phyloP scores from a whole-genome alignment of 2,888 invertebrate species.

The Tipula unca region DNA sequence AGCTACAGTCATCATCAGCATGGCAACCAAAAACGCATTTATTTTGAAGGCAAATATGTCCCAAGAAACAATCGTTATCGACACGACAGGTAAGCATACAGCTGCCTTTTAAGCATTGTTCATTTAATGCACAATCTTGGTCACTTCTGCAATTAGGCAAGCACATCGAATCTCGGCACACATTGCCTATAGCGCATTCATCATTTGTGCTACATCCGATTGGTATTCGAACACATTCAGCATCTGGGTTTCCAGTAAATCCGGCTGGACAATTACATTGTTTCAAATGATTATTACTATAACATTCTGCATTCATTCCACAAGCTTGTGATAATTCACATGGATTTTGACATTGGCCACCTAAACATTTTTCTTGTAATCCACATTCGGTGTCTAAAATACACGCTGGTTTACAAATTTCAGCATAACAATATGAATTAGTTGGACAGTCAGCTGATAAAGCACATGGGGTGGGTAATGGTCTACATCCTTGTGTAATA shows the following conservation, averaged over 20 bases:
- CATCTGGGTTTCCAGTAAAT: slow-evolving; percentile 75
- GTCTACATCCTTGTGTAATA: slow-evolving; percentile 61
- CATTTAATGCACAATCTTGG: slow-evolving; percentile 80
- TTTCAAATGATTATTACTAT: slow-evolving; percentile 60
- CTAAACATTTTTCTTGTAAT: slow-evolving; percentile 66
- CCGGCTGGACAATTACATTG: slow-evolving; percentile 76
- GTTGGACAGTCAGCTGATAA: slow-evolving; percentile 64
- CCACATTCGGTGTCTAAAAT: slow-evolving; percentile 71
- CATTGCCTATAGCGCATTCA: slow-evolving; percentile 63
- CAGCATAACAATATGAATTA: slow-evolving; percentile 74
- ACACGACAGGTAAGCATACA: slow-evolving; percentile 82
- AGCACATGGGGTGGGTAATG: slow-evolving; percentile 62
- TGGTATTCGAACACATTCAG: slow-evolving; percentile 83
- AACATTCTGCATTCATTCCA: slow-evolving; percentile 75
- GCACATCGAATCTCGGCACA: slow-evolving; percentile 76
- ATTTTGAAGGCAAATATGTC: slow-evolving; percentile 79
- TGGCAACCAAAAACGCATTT: slow-evolving; percentile 82
- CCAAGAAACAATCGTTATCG: slow-evolving; percentile 86
- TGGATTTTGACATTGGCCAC: slow-evolving; percentile 74
- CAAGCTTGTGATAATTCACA: slow-evolving; percentile 68
- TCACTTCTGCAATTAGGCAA: slow-evolving; percentile 66
- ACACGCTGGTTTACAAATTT: slow-evolving; percentile 73
- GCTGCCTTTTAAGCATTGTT: slow-evolving; percentile 73
- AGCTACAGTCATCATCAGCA: slow-evolving; percentile 78
- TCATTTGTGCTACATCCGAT: slow-evolving; percentile 59